Evolutionary conservation across 2,797 vertebrate species (phyloP), one percentile per base, ranked within the genome.

Genomic region (Potorous gilbertii): DNA sequence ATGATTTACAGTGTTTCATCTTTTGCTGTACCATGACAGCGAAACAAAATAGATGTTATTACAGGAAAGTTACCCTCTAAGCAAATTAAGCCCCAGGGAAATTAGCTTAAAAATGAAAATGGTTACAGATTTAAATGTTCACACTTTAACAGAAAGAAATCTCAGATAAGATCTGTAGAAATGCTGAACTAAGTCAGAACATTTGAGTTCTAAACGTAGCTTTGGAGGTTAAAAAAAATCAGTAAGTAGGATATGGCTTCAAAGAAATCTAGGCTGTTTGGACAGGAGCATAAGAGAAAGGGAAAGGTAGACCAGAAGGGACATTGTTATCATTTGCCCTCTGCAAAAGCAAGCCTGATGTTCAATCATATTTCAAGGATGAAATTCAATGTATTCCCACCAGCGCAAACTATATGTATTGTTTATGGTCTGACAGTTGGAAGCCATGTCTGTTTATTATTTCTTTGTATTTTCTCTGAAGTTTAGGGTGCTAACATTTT

Each of bases 211-310:
- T 46, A 14, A 89, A 93, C 40, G 27, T 50, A 46, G 21, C 90
- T 92, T 94, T 97, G 91, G 91, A 56, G 50, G 2, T 92, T 89
- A 55, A 94, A 81, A 91, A 94, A 91, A 94, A 55, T 21, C 66
- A 27, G 74, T 92, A 13, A 93, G 24, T 34, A 95, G 62, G 9
- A 90, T 40, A 54, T 81, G 62, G 87, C 56, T 94, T 94, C 74
- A 81, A 56, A 95, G 18, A 93, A n/a, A 46, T 2, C 56, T 50
- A 8, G 55, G 66, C 8, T 46, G 4, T n/a, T 56, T 93, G 90
- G 18, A 31, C 56, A 81, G 55, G 56, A 34, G 18, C 54, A 54
- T 56, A 31, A 96, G 93, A 92, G 40, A 16, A 9, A 54, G 3
- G 9, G 34, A 34, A 28, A 93, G 74, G 54, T 29, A 74, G 54